phyloP scores from a whole-genome alignment of 2,113 vertebrate genomes.

The Chloropsis hardwickii region DNA sequence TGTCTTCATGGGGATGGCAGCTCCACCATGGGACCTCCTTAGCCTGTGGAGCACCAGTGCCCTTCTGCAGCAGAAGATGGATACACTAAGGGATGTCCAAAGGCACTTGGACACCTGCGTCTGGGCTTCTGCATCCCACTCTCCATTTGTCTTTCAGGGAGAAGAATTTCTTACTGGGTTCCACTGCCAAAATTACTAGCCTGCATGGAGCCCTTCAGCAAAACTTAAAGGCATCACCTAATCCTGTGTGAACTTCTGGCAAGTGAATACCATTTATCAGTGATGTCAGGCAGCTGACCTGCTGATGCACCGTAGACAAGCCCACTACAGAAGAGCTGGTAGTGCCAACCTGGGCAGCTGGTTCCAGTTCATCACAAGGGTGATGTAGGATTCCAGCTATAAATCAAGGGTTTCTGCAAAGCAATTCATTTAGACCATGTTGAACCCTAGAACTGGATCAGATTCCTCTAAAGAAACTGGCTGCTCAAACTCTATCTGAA shows the following conservation, averaged over 20 bases:
- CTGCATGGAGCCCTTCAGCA: neutral
- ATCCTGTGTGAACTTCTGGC: neutral
- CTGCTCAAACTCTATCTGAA: neutral
- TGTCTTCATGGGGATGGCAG: neutral
- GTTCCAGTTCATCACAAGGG: neutral
- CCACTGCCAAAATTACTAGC: neutral
- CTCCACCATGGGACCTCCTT: fast-evolving
- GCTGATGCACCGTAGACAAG: neutral
- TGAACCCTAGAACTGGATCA: neutral
- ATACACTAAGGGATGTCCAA: neutral
- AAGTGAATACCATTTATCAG: neutral
- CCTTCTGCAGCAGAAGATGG: neutral
- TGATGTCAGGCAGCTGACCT: neutral
- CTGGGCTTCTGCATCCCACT: neutral
- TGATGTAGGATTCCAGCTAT: neutral
- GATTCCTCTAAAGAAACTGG: neutral
- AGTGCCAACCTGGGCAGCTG: neutral
- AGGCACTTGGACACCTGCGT: neutral
- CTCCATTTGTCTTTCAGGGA: neutral
- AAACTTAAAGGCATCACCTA: neutral
- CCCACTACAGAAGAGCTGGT: neutral
- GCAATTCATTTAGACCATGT: neutral
- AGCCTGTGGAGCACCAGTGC: neutral
- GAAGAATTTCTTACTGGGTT: neutral
- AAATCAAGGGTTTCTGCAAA: neutral